Evolutionary conservation across 2,113 vertebrate species (phyloP).

Genomic region (Pyxicephalus adspersus): DNA sequence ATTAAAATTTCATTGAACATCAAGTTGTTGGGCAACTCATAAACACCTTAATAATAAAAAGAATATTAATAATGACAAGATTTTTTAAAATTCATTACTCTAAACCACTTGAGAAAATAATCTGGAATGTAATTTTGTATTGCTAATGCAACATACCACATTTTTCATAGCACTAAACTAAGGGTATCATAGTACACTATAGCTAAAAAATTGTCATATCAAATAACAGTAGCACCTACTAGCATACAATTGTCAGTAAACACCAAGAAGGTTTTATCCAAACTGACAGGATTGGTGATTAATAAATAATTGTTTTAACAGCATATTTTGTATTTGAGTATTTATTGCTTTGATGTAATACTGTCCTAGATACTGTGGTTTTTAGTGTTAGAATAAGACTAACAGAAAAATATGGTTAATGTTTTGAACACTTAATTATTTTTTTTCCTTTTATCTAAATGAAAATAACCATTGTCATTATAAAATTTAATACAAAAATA

Average conservation of each 20-base stretch:
- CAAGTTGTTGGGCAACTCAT: not conserved
- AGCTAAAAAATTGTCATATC: not conserved
- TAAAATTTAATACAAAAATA: conserved; percentile 57
- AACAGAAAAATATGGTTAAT: not conserved
- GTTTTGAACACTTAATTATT: conserved; percentile 4
- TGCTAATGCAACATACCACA: not conserved
- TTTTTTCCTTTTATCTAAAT: conserved; percentile 12
- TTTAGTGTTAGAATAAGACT: not conserved
- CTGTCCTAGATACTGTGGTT: not conserved
- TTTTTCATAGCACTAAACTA: conserved; percentile 9
- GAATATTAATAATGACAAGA: not conserved
- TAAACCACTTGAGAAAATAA: not conserved
- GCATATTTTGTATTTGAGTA: not conserved
- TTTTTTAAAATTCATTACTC: not conserved
- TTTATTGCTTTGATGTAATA: conserved; percentile 19
- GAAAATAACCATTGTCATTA: conserved; percentile 36
- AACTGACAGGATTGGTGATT: conserved; percentile 27
- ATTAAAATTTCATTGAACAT: conserved; percentile 9
- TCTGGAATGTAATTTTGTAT: conserved; percentile 26
- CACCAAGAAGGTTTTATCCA: conserved; percentile 18
- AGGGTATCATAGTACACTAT: not conserved
- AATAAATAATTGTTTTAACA: not conserved
- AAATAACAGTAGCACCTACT: conserved; percentile 25
- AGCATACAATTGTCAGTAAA: conserved; percentile 23
- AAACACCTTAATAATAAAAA: conserved; percentile 13